A percentile compares a stretch with the other conserved stretches of the same genome.
phyloP scores from a whole-genome alignment of 2,113 vertebrate species.

The Petroica traversi region DNA sequence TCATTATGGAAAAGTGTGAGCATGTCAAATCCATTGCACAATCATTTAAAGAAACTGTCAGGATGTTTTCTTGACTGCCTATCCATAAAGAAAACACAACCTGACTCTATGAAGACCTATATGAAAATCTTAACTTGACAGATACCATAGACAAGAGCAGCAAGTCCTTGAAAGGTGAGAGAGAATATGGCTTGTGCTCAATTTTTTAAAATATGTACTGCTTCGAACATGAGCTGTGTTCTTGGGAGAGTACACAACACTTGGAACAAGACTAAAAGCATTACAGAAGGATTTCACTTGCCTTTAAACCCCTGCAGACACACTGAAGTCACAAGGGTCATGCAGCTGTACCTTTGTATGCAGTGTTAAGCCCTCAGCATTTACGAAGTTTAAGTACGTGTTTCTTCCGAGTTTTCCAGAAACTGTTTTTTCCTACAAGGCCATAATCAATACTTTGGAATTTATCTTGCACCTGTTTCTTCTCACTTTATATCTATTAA shows the following conservation, averaged over 20 bases:
- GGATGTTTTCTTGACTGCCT: neutral
- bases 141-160: neutral
- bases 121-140: neutral
- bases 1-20: neutral
- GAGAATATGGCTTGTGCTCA: neutral
- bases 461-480: neutral
- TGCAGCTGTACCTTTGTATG: neutral
- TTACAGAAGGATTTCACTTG: neutral
- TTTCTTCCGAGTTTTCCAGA: neutral
- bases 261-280: constrained; percentile 29
- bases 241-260: neutral
- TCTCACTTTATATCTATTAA: neutral
- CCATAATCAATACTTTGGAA: neutral
- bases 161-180: neutral
- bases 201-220: neutral
- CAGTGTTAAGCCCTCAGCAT: neutral
- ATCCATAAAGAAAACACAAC: neutral
- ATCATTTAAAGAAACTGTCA: neutral
- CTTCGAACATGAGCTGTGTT: neutral
- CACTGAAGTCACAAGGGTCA: constrained; percentile 1
- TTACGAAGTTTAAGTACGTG: neutral
- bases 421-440: neutral
- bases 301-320: neutral
- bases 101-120: neutral
- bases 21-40: neutral